A percentile compares a stretch with the other conserved stretches of the same genome.
These are phyloP conservation scores for Pocillopora verrucosa DNA, from an alignment of 64 coral and sea anemone species.

Conservation along the genomic window DNA sequence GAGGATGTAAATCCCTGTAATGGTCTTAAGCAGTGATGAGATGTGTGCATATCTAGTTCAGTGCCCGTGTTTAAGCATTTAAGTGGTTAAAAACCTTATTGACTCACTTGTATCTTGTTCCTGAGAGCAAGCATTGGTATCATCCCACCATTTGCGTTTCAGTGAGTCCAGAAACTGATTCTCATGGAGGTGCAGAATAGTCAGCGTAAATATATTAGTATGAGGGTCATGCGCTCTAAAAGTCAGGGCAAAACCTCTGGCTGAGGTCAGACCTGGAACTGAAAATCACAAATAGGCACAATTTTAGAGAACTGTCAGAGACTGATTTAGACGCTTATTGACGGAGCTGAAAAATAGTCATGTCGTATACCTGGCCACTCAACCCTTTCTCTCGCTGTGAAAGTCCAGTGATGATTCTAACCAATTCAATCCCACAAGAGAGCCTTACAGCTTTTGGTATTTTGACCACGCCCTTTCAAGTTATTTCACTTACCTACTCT, in stretches of 20 bases:
- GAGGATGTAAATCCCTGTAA: too few species aligned
- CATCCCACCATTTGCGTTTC: constrained; percentile 63
- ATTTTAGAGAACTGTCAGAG: too few species aligned
- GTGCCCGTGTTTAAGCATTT: too few species aligned
- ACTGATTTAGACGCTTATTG: too few species aligned
- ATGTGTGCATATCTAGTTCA: too few species aligned
- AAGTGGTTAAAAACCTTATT: not conserved
- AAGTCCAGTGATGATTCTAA: too few species aligned
- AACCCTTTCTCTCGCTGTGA: too few species aligned
- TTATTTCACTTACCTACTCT: constrained; percentile 3
- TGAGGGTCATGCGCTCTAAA: constrained; percentile 42
- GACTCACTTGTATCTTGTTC: constrained; percentile 10
- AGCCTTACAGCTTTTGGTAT: not conserved
- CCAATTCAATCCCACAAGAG: too few species aligned
- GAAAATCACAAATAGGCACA: not conserved
- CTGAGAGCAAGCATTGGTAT: constrained; percentile 1
- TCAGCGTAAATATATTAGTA: constrained; percentile 14
- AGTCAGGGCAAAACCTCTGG: constrained; percentile 48
- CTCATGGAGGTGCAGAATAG: constrained; percentile 55
- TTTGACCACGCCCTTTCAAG: not conserved
- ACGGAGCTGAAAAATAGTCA: too few species aligned
- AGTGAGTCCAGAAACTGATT: constrained; percentile 19
- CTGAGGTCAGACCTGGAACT: constrained; percentile 58
- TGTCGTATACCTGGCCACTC: too few species aligned
- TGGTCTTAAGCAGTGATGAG: too few species aligned